phyloP scores from a whole-genome alignment of 2,797 vertebrate species.

The Leptatherina wallacei region DNA sequence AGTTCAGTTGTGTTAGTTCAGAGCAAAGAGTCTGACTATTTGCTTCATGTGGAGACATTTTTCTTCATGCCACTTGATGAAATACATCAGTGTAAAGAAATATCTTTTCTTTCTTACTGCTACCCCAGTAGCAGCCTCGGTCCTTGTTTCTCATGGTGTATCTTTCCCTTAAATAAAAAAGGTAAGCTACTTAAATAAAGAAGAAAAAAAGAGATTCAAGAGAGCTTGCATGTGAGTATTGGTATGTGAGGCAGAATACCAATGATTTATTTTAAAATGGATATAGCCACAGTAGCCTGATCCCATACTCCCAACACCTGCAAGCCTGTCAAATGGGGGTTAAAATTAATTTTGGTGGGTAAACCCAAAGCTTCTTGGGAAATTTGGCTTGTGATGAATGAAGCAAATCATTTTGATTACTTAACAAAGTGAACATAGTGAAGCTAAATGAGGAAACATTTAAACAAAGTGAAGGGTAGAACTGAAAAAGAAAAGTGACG shows the following conservation, averaged over 20 bases:
- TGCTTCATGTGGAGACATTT: not conserved
- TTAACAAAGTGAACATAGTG: too few species aligned
- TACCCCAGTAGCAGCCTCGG: not conserved
- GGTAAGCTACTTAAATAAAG: too few species aligned
- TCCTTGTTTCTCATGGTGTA: not conserved
- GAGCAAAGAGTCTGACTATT: not conserved
- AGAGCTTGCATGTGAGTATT: not conserved
- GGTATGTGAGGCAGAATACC: not conserved
- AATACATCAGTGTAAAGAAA: not conserved
- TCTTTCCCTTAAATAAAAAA: not conserved
- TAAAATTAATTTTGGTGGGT: too few species aligned
- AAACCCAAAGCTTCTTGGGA: too few species aligned
- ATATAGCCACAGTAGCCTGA: not conserved
- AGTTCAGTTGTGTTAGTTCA: not conserved
- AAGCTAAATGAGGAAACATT: too few species aligned
- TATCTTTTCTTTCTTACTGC: not conserved
- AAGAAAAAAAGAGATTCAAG: too few species aligned
- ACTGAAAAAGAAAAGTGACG: too few species aligned
- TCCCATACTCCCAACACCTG: too few species aligned
- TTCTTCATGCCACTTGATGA: not conserved
- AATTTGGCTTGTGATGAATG: too few species aligned
- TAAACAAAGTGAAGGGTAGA: too few species aligned
- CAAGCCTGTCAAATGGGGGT: too few species aligned
- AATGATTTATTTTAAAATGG: not conserved
- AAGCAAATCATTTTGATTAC: too few species aligned